Conservation (phyloP, 2,113 vertebrate species). For the Scatophagus argus region DNA sequence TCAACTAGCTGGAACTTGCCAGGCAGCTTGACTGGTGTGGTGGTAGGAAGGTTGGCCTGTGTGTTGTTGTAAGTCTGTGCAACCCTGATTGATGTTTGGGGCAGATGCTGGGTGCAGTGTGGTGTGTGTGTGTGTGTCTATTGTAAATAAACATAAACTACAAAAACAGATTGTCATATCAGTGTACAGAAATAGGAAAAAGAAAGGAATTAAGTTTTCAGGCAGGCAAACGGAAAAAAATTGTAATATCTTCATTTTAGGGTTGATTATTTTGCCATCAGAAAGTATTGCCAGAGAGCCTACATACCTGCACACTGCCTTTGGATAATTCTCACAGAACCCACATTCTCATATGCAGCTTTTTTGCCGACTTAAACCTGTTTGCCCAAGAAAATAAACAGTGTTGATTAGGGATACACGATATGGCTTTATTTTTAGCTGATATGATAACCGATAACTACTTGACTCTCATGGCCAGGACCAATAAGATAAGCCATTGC, state of each 20-base stretch:
- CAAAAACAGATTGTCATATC: neutral
- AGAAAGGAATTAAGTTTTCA: neutral
- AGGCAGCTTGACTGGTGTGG: neutral
- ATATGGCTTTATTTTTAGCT: too few species aligned
- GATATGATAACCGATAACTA: too few species aligned
- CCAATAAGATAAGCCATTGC: too few species aligned
- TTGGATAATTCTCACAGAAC: too few species aligned
- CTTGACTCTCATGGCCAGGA: too few species aligned
- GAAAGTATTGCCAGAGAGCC: neutral
- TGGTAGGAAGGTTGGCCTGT: neutral
- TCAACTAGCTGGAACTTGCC: constrained; percentile 60
- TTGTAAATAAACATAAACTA: neutral
- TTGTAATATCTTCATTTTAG: neutral
- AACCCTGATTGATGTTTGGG: neutral
- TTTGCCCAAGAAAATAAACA: too few species aligned
- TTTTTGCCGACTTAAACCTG: too few species aligned
- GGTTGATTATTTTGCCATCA: neutral
- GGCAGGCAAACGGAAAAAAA: neutral
- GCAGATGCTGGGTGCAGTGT: neutral
- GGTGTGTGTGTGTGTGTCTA: neutral
- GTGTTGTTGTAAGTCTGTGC: neutral
- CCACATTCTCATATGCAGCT: too few species aligned
- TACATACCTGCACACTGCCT: neutral
- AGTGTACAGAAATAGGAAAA: neutral
- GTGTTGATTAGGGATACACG: too few species aligned